Percentiles rank a stretch among this genome's conserved stretches.
These are phyloP conservation scores for Campylomormyrus tamandua DNA, from an alignment of 2,113 vertebrate species.

Conservation along the genomic window DNA sequence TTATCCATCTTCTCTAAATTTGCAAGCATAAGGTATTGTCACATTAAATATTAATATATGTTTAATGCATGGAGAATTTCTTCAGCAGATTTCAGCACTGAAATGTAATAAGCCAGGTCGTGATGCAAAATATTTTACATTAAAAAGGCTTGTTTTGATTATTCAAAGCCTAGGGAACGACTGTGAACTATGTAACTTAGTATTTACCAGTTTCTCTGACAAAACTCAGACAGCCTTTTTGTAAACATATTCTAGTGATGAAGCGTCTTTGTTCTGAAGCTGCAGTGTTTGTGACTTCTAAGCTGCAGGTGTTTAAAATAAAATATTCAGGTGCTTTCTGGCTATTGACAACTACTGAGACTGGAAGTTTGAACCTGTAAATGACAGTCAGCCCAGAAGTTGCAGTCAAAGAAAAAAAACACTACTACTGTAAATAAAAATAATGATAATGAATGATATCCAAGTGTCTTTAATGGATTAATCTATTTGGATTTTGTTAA, in stretches of 20 bases:
- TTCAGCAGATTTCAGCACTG: neutral
- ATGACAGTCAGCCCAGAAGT: neutral
- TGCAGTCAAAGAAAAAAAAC: neutral
- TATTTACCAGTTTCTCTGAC: neutral
- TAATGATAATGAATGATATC: neutral
- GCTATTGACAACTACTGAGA: neutral
- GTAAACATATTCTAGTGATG: neutral
- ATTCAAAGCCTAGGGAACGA: neutral
- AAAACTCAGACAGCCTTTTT: neutral
- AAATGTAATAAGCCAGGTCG: neutral
- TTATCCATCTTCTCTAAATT: neutral
- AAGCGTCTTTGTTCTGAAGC: neutral
- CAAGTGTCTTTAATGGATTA: neutral
- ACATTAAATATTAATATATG: conserved; percentile 1
- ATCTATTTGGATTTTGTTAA: too few relatives aligned
- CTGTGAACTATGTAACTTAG: neutral
- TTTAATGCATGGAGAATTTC: neutral
- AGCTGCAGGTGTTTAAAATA: neutral
- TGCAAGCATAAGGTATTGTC: neutral
- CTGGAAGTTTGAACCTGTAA: neutral
- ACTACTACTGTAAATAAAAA: neutral
- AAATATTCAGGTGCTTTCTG: neutral
- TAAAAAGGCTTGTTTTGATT: neutral
- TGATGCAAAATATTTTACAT: neutral
- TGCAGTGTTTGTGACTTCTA: neutral